Percentiles rank a stretch among this genome's conserved stretches.
These are phyloP conservation scores for Montipora capitata DNA, from an alignment of 92 coral and sea anemone species.

Conservation along the genomic window DNA sequence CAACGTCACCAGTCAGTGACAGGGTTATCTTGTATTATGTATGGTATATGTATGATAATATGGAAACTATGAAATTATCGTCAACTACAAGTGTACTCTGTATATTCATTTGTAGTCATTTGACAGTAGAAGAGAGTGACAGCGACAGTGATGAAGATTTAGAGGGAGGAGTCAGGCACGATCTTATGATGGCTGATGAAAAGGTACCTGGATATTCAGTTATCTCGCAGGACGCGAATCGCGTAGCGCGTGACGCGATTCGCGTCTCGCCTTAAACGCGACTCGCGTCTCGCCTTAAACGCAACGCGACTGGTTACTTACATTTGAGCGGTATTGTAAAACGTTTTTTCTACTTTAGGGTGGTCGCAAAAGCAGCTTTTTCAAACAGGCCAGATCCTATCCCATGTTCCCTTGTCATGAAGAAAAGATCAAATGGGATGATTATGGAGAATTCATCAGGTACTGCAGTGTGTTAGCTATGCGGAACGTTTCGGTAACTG, in stretches of 20 bases:
- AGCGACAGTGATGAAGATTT: slow-evolving; percentile 94
- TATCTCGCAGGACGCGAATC: no score
- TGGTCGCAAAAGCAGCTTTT: slow-evolving; percentile 95
- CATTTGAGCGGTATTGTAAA: not conserved
- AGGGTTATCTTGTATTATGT: no score
- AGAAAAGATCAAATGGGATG: slow-evolving; percentile 98
- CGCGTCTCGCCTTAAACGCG: no score
- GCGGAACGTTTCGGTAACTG: no score
- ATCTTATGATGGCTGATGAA: slow-evolving; percentile 97
- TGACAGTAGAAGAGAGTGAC: slow-evolving; percentile 85
- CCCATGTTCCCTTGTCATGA: slow-evolving; percentile 99
- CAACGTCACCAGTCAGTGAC: no score
- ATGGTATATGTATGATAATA: no score
- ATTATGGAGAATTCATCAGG: slow-evolving; percentile 97
- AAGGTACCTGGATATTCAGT: slow-evolving; percentile 63
- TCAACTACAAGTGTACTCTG: not conserved
- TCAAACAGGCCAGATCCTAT: slow-evolving; percentile 97
- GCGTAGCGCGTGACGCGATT: no score
- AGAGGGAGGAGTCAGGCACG: slow-evolving; percentile 89
- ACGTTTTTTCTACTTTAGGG: slow-evolving; percentile 61
- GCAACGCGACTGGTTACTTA: not conserved
- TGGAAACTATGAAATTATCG: no score
- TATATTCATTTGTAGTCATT: slow-evolving; percentile 34
- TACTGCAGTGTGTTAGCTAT: not conserved
- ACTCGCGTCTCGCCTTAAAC: no score